Conservation (phyloP, 2,888 invertebrate genomes). For the Zygogramma bicolorata region DNA sequence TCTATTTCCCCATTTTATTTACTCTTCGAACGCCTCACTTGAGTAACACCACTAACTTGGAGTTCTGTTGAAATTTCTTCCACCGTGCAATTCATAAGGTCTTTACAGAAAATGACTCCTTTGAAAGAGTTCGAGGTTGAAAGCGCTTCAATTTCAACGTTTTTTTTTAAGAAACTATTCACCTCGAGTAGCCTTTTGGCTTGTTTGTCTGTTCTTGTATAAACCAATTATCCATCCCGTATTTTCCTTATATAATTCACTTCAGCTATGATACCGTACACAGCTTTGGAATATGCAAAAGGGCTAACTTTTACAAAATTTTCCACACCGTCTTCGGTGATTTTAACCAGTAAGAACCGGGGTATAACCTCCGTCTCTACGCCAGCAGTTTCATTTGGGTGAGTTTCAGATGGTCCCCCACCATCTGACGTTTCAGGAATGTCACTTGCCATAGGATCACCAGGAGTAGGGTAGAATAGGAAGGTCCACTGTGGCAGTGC, state of each 20-base stretch:
- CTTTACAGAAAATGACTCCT: constrained; percentile 12
- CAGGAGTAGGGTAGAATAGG: neutral
- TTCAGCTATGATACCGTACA: constrained; percentile 13
- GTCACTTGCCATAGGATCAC: neutral
- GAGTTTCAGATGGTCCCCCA: neutral
- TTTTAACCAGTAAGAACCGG: constrained; percentile 16
- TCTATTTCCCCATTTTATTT: neutral
- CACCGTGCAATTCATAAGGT: constrained; percentile 18
- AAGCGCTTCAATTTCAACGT: constrained; percentile 9
- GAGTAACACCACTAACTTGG: neutral
- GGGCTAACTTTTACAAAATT: constrained; percentile 4
- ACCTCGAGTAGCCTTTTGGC: neutral
- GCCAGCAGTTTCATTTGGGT: neutral
- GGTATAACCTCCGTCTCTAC: constrained; percentile 1
- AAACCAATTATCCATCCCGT: neutral
- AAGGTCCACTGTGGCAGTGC: neutral
- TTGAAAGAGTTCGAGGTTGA: neutral
- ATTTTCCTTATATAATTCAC: constrained; percentile 4
- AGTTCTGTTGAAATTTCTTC: constrained; percentile 1
- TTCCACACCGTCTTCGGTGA: neutral
- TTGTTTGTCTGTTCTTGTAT: neutral
- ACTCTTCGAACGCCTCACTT: neutral
- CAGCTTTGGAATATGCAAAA: constrained; percentile 1
- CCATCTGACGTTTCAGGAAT: neutral
- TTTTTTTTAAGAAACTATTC: neutral